Percentiles rank a stretch among this genome's conserved stretches.
Conservation (phyloP, 2,888 invertebrate species). For the Nipponacmea schrenckii region DNA sequence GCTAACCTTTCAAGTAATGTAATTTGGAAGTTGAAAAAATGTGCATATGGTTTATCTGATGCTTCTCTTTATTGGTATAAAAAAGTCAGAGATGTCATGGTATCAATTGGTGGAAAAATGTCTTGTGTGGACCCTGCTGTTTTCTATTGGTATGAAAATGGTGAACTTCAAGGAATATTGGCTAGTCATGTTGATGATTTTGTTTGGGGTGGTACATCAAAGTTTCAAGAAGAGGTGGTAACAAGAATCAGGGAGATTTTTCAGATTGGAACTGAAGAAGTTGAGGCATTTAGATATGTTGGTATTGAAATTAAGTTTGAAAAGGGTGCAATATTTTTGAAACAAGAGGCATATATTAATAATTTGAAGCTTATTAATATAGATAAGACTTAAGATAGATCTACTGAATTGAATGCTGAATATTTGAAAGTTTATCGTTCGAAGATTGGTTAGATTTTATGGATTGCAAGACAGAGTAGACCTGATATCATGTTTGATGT, state of each 20-base stretch:
- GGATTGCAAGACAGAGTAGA: not conserved
- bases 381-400: not conserved
- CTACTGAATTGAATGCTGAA: not conserved
- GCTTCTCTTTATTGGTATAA: conserved; percentile 9
- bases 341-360: not conserved
- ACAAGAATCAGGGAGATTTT: not conserved
- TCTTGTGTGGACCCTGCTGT: conserved; percentile 14
- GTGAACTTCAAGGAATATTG: not conserved
- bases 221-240: not conserved
- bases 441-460: conserved; percentile 10
- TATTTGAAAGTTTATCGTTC: not conserved
- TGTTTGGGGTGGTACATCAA: not conserved
- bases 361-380: not conserved
- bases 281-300: not conserved
- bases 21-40: not conserved
- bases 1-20: not conserved
- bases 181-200: conserved; percentile 18
- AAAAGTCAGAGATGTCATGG: not conserved
- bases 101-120: not conserved
- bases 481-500: not conserved
- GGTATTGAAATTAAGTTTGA: not conserved
- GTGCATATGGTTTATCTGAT: not conserved
- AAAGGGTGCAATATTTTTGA: not conserved
- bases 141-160: conserved; percentile 10
- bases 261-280: not conserved